Conservation (phyloP, 1,140 invertebrate species). For the Drosophila watanabei region DNA sequence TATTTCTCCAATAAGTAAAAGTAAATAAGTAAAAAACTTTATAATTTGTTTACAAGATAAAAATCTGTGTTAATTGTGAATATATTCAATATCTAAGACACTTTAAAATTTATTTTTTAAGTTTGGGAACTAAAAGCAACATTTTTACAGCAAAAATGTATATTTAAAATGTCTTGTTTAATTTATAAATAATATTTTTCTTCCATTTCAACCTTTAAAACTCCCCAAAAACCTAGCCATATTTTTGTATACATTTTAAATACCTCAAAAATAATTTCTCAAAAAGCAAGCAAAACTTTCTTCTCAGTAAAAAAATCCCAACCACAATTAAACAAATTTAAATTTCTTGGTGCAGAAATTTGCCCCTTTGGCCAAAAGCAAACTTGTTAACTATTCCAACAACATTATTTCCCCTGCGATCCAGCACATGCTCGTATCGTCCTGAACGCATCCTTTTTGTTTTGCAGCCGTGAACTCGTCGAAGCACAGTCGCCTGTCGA, state of each 20-base stretch:
- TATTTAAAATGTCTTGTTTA: no score
- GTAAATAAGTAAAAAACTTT: no score
- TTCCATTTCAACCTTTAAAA: not conserved
- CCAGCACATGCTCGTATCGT: not conserved
- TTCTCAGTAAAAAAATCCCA: no score
- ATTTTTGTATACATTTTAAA: not conserved
- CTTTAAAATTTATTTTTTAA: not conserved
- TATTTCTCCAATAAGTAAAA: no score
- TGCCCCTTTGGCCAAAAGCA: constrained; percentile 11
- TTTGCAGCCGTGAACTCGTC: constrained; percentile 71
- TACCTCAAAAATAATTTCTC: fast-evolving
- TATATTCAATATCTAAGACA: no score
- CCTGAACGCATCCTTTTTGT: constrained; percentile 18
- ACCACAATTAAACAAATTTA: not conserved
- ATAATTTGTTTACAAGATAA: no score
- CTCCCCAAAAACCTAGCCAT: not conserved
- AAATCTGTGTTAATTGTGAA: no score
- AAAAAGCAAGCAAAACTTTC: not conserved
- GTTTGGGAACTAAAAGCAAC: not conserved
- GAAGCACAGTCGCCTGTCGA: constrained; percentile 84
- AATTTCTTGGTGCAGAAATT: constrained; percentile 5
- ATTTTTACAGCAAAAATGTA: no score
- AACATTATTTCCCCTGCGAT: constrained; percentile 1
- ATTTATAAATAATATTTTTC: not conserved
- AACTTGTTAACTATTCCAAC: constrained; percentile 50